Evolutionary conservation across 2,113 vertebrate species (phyloP).

Genomic region (Catharus fuscescens): DNA sequence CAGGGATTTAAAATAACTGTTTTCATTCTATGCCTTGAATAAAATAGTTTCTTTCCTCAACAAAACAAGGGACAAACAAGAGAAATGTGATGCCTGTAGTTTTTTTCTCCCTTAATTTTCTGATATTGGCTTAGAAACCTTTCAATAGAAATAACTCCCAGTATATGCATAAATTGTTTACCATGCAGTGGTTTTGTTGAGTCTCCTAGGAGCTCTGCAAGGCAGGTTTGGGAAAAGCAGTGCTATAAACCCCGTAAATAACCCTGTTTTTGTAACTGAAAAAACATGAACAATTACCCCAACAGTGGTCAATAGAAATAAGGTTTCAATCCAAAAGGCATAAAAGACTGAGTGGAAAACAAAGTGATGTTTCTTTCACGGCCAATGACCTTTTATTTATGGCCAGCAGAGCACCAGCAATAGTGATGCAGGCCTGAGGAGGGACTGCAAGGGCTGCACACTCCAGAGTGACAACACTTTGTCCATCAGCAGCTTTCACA

Average conservation of each 20-base stretch:
- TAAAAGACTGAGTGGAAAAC: neutral
- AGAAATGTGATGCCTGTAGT: neutral
- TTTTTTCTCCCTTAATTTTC: neutral
- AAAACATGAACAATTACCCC: neutral
- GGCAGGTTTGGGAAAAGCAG: neutral
- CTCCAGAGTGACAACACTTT: neutral
- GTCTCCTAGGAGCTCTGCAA: neutral
- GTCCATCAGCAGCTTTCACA: neutral
- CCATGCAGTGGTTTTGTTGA: neutral
- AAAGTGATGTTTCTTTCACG: neutral
- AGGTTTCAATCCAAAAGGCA: neutral
- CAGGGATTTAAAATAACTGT: constrained; percentile 5
- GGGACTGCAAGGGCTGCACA: accelerated
- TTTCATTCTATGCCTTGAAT: neutral
- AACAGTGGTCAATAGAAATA: neutral
- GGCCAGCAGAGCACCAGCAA: neutral
- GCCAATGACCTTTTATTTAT: neutral
- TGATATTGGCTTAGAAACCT: neutral
- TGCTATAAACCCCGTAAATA: neutral
- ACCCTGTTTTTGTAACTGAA: neutral
- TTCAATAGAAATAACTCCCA: neutral
- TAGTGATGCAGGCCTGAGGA: neutral
- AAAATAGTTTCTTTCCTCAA: neutral
- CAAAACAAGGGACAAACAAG: neutral
- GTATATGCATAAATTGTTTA: neutral